Evolutionary conservation across 2,113 vertebrate genomes (phyloP), one percentile per base, ranked within the genome.

Genomic region (Lepus americanus): DNA sequence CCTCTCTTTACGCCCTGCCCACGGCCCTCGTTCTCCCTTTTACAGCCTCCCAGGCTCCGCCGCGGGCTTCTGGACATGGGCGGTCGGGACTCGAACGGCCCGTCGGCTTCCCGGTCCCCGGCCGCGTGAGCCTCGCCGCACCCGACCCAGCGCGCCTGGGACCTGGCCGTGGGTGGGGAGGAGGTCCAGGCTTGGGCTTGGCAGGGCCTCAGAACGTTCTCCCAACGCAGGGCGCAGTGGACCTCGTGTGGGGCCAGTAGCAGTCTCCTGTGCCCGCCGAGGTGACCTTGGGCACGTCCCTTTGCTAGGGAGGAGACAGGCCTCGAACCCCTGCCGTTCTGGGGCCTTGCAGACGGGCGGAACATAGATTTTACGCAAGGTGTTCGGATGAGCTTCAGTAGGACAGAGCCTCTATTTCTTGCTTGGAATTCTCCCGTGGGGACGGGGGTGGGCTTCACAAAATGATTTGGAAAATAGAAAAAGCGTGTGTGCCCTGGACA

Each of bases 261-360:
- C 7, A 10, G 11, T 44, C 31, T 27, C 20, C 4, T 0, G 11
- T 11, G 85, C 61, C n/a, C 5, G 44, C 74, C 0, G 36, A 12
- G 63, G 44, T 94, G 96, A 95, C 96, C 93, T 96, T 96, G 95
- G 86, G 19, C 66, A n/a, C 39, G 44, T 33, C 63, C 80, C 59
- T n/a, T 59, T 77, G 31, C 33, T 17, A 13, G 39, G 3, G n/a
- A 39, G 49, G 39, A 36, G 66, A 23, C 12, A 6, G 70, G 66
- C 20, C 44, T 22, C 36, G 0, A 19, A 77, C 39, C 5, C n/a
- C 44, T 29, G 74, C 22, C 44, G 8, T 39, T 20, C 63, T 22
- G 59, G n/a, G 67, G 16, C 51, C 1, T 81, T 36, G 3, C 78
- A 19, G 10, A 49, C 4, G 70, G 64, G 23, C 25, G 22, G 78